phyloP scores from a whole-genome alignment of 2,113 vertebrate species.

The Amazona guildingii region DNA sequence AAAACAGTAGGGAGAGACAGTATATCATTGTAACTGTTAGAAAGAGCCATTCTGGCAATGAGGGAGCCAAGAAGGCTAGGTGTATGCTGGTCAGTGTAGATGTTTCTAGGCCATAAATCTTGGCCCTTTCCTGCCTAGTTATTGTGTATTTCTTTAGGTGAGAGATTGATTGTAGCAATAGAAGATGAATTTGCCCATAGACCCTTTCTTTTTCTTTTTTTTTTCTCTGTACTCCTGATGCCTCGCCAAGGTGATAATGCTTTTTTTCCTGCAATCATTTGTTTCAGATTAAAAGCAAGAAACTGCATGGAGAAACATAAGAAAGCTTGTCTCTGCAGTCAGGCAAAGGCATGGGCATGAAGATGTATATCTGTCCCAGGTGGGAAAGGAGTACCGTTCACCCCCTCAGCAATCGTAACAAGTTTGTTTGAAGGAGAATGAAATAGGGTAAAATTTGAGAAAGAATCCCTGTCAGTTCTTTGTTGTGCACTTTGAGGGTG shows the following conservation, averaged over 20 bases:
- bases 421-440: conserved; percentile 65
- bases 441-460: conserved; percentile 18
- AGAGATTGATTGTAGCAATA: conserved; percentile 98
- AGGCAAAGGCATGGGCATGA: conserved; percentile 69
- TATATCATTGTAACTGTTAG: conserved; percentile 95
- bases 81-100: conserved; percentile 97
- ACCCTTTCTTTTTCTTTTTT: conserved; percentile 85
- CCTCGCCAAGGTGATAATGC: conserved; percentile 79
- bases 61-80: conserved; percentile 87
- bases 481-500: neutral
- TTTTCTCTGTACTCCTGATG: conserved; percentile 71
- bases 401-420: conserved; percentile 38
- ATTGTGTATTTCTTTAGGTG: conserved; percentile 99
- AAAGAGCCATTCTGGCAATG: conserved; percentile 84
- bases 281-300: conserved; percentile 90
- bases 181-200: conserved; percentile 98
- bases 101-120: conserved; percentile 98
- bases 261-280: conserved; percentile 81
- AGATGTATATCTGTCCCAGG: conserved; percentile 77
- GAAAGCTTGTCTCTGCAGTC: conserved; percentile 50
- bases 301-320: conserved; percentile 75
- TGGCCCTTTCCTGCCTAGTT: conserved; percentile 96
- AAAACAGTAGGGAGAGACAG: conserved; percentile 97
- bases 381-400: conserved; percentile 35
- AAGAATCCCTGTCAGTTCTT: neutral